Conservation (phyloP, 2,888 invertebrate genomes). For the Strigamia crassipes region DNA sequence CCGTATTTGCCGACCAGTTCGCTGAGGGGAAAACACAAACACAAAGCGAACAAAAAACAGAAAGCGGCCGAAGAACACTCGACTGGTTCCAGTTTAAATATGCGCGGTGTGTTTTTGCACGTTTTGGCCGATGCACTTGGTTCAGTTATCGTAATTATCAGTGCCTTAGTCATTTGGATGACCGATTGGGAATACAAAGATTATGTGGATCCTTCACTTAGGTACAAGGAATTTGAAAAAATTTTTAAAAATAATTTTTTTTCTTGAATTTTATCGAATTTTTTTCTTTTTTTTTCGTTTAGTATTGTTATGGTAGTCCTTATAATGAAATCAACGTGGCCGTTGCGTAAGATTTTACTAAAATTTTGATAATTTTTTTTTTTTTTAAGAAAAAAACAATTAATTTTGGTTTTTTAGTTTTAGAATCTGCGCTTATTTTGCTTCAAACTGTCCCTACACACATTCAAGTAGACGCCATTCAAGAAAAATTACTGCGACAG, state of each 20-base stretch:
- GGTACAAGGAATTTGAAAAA: slow-evolving; percentile 54
- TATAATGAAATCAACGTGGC: slow-evolving; percentile 89
- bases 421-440: slow-evolving; percentile 91
- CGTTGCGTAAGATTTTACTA: slow-evolving; percentile 63
- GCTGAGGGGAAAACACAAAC: background rate
- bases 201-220: slow-evolving; percentile 92
- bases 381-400: slow-evolving; percentile 43
- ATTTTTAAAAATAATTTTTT: background rate
- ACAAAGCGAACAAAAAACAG: background rate
- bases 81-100: slow-evolving; percentile 79
- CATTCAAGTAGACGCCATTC: slow-evolving; percentile 87
- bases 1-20: slow-evolving; percentile 24
- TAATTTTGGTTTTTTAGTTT: slow-evolving; percentile 61
- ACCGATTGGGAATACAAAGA: slow-evolving; percentile 72
- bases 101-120: slow-evolving; percentile 99
- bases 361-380: background rate
- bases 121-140: slow-evolving; percentile 96
- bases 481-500: slow-evolving; percentile 81
- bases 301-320: slow-evolving; percentile 85
- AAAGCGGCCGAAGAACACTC: background rate
- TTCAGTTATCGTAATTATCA: slow-evolving; percentile 86
- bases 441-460: slow-evolving; percentile 98
- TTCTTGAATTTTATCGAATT: too few species aligned
- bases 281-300: slow-evolving; percentile 53
- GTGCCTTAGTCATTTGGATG: slow-evolving; percentile 74